Base-by-base conservation (phyloP, 2,113 vertebrate genomes). In the Gavia stellata region DNA sequence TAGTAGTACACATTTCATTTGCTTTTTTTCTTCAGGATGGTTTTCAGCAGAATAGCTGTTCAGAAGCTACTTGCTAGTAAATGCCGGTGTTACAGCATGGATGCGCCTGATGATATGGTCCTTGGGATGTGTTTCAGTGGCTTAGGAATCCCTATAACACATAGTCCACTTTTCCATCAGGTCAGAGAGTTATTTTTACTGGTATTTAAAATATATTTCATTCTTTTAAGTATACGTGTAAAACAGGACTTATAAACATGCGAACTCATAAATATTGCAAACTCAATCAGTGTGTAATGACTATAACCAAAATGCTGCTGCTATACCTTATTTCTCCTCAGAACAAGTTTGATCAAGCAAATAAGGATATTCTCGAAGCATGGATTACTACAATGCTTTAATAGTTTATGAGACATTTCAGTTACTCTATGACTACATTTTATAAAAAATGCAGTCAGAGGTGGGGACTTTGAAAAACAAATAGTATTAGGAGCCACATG, bases 111-210 rank as follows among this genome's bases (percentile, higher is more conserved):
- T 66, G 99, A 99, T 95, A 99, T 99, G 99, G 99, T 99, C 84
- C 98, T 99, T 96, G 99, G 99, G 28, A 99, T 99, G 99, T 99
- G 99, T 94, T 98, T 99, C 97, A 99, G 98, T 50, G 98, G 99
- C n/a, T 96, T 99, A n/a, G 98, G 98, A 36, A 95, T 99, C 59
- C 98, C 99, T 2, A 97, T 99, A 96, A 99, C 99, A 12, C 99
- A 99, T 95, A 99, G 99, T 73, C 98, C 99, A 2, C 99, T 99
- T 63, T 99, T 99, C 95, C 99, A 99, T 96, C 99, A 99, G 99
- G 98, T 99, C 97, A 97, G 97, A 87, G 23, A 25, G 14, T 29
- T 81, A 11, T 20, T 87, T 92, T 50, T 55, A 28, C 31, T 47
- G 23, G 19, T 66, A 49, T 68, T 91, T 68, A 56, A 81, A 85